Evolutionary conservation across 2,113 vertebrate genomes (phyloP), one percentile per base, ranked within the genome.

Genomic region (Salvelinus alpinus): DNA sequence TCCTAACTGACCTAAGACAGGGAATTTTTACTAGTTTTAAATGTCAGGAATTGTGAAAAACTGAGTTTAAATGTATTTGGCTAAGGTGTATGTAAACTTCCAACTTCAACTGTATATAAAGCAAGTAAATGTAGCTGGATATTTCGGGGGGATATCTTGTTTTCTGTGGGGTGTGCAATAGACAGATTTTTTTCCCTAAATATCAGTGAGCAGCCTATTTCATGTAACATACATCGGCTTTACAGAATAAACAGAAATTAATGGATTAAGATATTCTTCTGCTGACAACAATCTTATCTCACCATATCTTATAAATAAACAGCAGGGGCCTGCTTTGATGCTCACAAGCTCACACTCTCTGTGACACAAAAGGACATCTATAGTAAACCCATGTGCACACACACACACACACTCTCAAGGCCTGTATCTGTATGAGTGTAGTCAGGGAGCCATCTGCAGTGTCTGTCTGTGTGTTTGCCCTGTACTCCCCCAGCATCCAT

Each of bases 121-220:
- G 34, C 71, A 72, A 72, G 62, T 72, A 72, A 34, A 60, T 62
- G 31, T 72, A 72, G 8, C 54, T 44, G 25, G 51, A 59, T 31
- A 29, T 72, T 71, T 75, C 47, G 34, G n/a, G 47, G 47, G 29
- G 68, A 65, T n/a, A 74, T 29, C 54, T 59, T 78, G 51, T 62
- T 62, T 62, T 72, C 44, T 70, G 6, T 18, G 20, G 24, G 31
- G 57, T 38, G 57, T 72, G 24, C 29, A 60, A 60, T 72, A 29
- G 71, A 62, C 71, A 62, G n/a, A 62, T 31, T 31, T 4, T 9
- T 29, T 29, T 18, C 7, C 48, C 22, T 48, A 48, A 34, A 59
- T 59, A n/a, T 51, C 69, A 59, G 51, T 25, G 2, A 14, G 7
- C 48, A 29, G 14, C 51, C 29, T 72, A 11, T 16, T 51, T 54